A percentile compares a stretch with the other conserved stretches of the same genome.
Conservation (phyloP, 2,888 invertebrate genomes). For the Euproctis similis region DNA sequence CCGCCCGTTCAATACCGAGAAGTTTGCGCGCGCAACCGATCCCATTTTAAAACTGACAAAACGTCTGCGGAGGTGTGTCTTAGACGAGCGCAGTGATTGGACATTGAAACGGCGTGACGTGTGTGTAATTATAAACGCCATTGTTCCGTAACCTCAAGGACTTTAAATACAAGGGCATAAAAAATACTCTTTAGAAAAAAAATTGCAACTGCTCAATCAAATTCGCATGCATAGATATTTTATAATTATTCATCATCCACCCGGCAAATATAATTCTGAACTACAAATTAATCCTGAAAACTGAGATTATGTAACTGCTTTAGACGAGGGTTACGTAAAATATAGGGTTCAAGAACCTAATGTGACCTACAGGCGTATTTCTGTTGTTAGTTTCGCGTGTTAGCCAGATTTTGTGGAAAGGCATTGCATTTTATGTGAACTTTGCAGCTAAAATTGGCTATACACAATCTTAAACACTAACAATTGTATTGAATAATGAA, state of each 20-base stretch:
- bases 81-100: constrained; percentile 43
- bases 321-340: constrained; percentile 24
- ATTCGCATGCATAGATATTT: too few relatives aligned
- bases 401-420: neutral
- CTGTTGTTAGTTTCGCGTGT: neutral
- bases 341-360: constrained; percentile 30
- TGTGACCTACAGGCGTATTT: constrained; percentile 17
- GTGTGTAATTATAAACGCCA: constrained; percentile 17
- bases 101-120: constrained; percentile 17
- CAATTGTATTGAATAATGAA: too few relatives aligned
- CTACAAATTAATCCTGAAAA: constrained; percentile 6
- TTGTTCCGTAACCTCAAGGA: constrained; percentile 20
- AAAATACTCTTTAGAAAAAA: too few relatives aligned
- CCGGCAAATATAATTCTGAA: constrained; percentile 8
- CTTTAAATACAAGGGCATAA: constrained; percentile 19
- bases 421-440: neutral
- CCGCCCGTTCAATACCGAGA: constrained; percentile 59
- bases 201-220: too few relatives aligned
- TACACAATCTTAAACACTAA: too few relatives aligned
- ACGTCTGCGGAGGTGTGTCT: constrained; percentile 65
- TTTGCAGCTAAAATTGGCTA: too few relatives aligned
- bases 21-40: constrained; percentile 63
- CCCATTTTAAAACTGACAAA: constrained; percentile 57
- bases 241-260: constrained; percentile 3
- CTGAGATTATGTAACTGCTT: constrained; percentile 17